Evolutionary conservation across 2,888 invertebrate species (phyloP).

Genomic region (Cephus runcator): DNA sequence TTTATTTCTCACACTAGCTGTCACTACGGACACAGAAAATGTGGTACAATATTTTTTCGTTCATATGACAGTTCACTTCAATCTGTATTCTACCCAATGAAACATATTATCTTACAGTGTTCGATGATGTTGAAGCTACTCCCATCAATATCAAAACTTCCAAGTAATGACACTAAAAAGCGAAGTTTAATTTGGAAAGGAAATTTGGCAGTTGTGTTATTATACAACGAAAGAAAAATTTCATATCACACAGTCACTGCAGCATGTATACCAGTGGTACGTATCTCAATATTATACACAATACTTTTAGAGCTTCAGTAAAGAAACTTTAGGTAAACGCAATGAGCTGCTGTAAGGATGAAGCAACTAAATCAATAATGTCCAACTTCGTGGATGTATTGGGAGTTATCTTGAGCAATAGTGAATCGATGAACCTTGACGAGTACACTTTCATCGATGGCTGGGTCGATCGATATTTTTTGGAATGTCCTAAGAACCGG

Average conservation of each 20-base stretch:
- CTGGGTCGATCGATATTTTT: slow-evolving; percentile 59
- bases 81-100: not conserved
- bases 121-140: slow-evolving; percentile 55
- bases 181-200: slow-evolving; percentile 54
- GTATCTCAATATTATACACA: not conserved
- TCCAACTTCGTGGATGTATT: slow-evolving; percentile 52
- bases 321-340: slow-evolving; percentile 43
- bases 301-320: not conserved
- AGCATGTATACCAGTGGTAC: not conserved
- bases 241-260: not conserved
- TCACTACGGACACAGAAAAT: slow-evolving; percentile 62
- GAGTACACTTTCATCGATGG: slow-evolving; percentile 55
- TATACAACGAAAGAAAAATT: slow-evolving; percentile 46
- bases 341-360: slow-evolving; percentile 55
- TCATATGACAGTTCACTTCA: not conserved
- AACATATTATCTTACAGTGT: slow-evolving; percentile 39
- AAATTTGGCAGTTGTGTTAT: slow-evolving; percentile 49
- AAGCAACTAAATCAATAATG: slow-evolving; percentile 55
- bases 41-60: slow-evolving; percentile 48
- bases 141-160: slow-evolving; percentile 29
- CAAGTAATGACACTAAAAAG: slow-evolving; percentile 35
- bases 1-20: slow-evolving; percentile 64
- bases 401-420: slow-evolving; percentile 41
- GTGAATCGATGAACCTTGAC: slow-evolving; percentile 40
- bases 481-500: slow-evolving; percentile 51